Conservation (phyloP, 1,140 invertebrate species). For the Rhopalosiphum padi region DNA sequence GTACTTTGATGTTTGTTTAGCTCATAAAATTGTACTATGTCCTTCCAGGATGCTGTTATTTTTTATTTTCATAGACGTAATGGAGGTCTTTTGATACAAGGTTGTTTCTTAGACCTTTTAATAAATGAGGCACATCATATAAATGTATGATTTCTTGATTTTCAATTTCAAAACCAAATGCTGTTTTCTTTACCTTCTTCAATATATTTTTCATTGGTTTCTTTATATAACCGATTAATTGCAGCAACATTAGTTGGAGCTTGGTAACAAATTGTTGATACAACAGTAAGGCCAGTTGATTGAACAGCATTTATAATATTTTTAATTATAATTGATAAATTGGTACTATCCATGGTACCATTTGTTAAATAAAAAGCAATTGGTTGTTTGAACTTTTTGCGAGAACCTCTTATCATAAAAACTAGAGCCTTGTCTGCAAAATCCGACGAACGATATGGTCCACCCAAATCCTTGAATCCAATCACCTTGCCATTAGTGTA, state of each 20-base stretch:
- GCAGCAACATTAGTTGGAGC: background rate
- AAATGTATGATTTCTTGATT: background rate
- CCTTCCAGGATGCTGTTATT: background rate
- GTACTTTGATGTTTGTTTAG: background rate
- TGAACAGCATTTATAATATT: background rate
- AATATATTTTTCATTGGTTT: too few relatives aligned
- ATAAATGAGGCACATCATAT: background rate
- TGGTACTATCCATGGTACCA: background rate
- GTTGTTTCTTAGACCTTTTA: background rate
- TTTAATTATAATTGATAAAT: conserved; percentile 4
- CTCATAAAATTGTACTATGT: background rate
- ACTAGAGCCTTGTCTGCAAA: background rate
- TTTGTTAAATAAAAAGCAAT: conserved; percentile 19
- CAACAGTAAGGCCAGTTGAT: background rate
- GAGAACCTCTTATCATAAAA: background rate
- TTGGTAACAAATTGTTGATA: conserved; percentile 9
- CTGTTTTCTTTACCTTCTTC: too few relatives aligned
- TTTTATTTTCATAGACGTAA: background rate
- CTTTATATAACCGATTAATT: background rate
- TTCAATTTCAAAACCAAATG: background rate
- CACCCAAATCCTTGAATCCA: background rate
- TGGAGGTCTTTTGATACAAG: background rate
- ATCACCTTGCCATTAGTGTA: background rate
- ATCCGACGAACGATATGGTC: background rate
- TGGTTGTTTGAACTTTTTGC: background rate